Percentiles rank a stretch among this genome's conserved stretches.
phyloP scores from a whole-genome alignment of 2,888 invertebrate genomes.

The Stratiomys singularior region DNA sequence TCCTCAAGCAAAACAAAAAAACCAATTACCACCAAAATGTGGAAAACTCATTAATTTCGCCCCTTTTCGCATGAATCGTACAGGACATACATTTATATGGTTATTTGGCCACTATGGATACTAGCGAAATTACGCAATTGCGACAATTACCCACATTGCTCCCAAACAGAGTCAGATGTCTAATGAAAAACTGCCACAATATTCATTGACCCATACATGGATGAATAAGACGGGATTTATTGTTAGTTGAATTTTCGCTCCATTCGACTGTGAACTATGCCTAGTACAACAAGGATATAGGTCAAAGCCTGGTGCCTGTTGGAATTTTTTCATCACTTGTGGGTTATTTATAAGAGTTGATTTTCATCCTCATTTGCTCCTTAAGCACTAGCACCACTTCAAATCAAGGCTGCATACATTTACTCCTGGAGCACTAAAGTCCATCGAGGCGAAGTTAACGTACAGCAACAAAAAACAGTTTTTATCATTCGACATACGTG shows the following conservation, averaged over 20 bases:
- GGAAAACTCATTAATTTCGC: slow-evolving; percentile 15
- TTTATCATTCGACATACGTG: too few species aligned
- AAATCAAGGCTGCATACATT: too few species aligned
- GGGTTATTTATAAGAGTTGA: too few species aligned
- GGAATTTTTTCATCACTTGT: too few species aligned
- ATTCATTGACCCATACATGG: not conserved
- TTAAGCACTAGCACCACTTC: too few species aligned
- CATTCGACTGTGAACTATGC: not conserved
- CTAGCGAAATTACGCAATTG: slow-evolving; percentile 16
- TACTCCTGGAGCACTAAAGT: too few species aligned
- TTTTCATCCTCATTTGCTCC: too few species aligned
- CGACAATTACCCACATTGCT: not conserved
- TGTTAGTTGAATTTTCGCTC: not conserved
- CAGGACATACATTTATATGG: not conserved
- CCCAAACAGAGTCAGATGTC: not conserved
- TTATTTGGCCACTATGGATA: not conserved
- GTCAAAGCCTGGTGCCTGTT: too few species aligned
- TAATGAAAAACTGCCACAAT: not conserved
- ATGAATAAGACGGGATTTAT: not conserved
- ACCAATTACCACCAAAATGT: not conserved
- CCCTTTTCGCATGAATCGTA: not conserved
- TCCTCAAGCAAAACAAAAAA: not conserved
- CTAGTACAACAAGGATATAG: too few species aligned
- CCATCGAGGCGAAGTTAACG: too few species aligned
- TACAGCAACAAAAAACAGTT: too few species aligned